These are phyloP conservation scores for Drosophila picticornis DNA, from an alignment of 2,888 invertebrate genomes.

Conservation along the genomic window DNA sequence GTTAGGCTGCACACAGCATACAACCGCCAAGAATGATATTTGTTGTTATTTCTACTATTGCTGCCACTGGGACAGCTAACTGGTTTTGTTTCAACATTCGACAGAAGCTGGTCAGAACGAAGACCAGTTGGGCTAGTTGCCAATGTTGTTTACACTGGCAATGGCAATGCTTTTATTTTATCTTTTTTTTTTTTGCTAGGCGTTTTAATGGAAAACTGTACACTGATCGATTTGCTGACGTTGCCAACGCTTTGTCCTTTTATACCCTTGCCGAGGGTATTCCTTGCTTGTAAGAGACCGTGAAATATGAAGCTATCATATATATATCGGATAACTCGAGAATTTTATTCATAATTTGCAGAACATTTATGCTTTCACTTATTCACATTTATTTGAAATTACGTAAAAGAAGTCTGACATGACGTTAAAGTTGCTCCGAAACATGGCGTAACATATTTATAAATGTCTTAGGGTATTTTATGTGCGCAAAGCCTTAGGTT, in stretches of 20 bases:
- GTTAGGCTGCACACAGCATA: constrained; percentile 72
- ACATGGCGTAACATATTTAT: not conserved
- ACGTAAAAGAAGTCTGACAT: not conserved
- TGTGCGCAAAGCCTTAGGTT: not conserved
- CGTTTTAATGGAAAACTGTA: constrained; percentile 62
- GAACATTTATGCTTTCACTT: not conserved
- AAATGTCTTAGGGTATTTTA: constrained; percentile 22
- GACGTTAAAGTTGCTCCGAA: not conserved
- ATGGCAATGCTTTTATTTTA: constrained; percentile 39
- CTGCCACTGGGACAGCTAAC: constrained; percentile 25
- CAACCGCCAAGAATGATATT: constrained; percentile 48
- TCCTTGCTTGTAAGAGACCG: not conserved
- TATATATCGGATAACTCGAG: not conserved
- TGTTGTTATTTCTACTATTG: constrained; percentile 46
- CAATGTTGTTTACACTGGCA: constrained; percentile 66
- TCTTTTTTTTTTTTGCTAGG: constrained; percentile 31
- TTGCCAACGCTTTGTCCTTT: constrained; percentile 22
- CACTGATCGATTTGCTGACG: constrained; percentile 68
- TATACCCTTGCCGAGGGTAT: constrained; percentile 12
- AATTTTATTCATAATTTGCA: not conserved
- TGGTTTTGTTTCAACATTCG: constrained; percentile 61
- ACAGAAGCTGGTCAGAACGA: constrained; percentile 33
- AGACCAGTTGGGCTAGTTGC: constrained; percentile 30
- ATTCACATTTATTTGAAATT: not conserved
- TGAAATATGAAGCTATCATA: not conserved